Base-by-base conservation (phyloP, 2,113 vertebrate genomes). In the Malurus elegans region DNA sequence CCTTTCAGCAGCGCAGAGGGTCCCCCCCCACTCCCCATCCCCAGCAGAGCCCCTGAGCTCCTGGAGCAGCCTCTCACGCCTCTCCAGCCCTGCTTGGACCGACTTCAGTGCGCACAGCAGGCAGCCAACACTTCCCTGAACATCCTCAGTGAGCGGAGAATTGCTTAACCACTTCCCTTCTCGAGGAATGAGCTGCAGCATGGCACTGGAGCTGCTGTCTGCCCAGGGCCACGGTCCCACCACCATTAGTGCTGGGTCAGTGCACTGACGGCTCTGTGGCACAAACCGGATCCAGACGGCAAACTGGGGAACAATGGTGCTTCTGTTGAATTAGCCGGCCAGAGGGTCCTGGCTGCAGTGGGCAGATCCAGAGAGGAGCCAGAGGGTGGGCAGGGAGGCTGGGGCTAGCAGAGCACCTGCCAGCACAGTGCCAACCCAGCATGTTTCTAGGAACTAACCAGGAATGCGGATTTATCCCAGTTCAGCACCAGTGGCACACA, bases 91-190 rank as follows among this genome's bases (percentile, higher is more conserved):
- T 1, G 10, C 80, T 90, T 93, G 92, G 93, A 87, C 31, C 0
- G 4, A 95, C 90, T 93, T 95, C 93, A 76, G 78, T 53, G 53
- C 1, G 0, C 90, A 1, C 95, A 93, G 95, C 60, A 2, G 92
- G 95, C 3, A 9, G 75, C 47, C 58, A 57, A 48, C 23, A 3
- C 74, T 90, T 93, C 80, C 84, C 90, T 50, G 74, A 57, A 78
- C 88, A 86, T 83, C 93, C 71, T 51, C 19, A 61, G 48, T 0
- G 1, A 53, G 40, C 14, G 29, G 34, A 73, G 58, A 73, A 67
- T 40, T 4, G 3, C 32, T 95, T 94, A 95, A 95, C 84, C 54
- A 20, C 58, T 86, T 93, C 76, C 76, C 80, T 87, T 66, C 86
- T 79, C 0, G 0, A 88, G 71, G 62, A 94, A 88, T 4, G 10